These are phyloP conservation scores for Adelognathus sp. DNA, from an alignment of 2,888 invertebrate genomes.

Conservation along the genomic window DNA sequence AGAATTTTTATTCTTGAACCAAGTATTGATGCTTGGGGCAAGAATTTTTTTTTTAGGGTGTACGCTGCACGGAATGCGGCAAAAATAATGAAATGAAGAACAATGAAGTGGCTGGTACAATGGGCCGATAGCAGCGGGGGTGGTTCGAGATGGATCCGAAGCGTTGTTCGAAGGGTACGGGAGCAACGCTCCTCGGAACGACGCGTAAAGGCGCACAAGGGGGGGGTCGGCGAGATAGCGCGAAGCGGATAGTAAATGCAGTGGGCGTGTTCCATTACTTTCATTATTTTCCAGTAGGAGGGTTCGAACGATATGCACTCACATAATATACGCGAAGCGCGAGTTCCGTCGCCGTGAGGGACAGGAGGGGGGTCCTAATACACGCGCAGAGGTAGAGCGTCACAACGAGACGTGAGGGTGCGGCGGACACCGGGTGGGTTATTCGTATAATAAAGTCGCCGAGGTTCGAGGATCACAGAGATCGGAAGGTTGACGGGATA, in stretches of 20 bases:
- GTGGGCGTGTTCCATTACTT: conserved; percentile 81
- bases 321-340: conserved; percentile 55
- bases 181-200: conserved; percentile 15
- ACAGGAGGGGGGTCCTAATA: neutral
- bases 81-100: conserved; percentile 77
- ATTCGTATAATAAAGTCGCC: conserved; percentile 53
- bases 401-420: neutral
- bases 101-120: conserved; percentile 78
- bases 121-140: conserved; percentile 69
- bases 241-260: conserved; percentile 74
- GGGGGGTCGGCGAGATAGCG: conserved; percentile 58
- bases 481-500: conserved; percentile 49
- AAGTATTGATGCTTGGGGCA: neutral
- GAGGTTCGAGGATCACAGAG: conserved; percentile 53
- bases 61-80: conserved; percentile 68
- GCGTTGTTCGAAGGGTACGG: conserved; percentile 31
- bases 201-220: conserved; percentile 44
- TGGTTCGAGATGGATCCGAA: conserved; percentile 54
- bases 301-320: conserved; percentile 71
- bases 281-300: conserved; percentile 78
- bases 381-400: conserved; percentile 4
- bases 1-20: no score
- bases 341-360: conserved; percentile 37
- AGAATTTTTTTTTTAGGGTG: neutral
- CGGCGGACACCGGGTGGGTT: conserved; percentile 20